Conservation (phyloP, 1,140 invertebrate species). For the Philaenus spumarius region DNA sequence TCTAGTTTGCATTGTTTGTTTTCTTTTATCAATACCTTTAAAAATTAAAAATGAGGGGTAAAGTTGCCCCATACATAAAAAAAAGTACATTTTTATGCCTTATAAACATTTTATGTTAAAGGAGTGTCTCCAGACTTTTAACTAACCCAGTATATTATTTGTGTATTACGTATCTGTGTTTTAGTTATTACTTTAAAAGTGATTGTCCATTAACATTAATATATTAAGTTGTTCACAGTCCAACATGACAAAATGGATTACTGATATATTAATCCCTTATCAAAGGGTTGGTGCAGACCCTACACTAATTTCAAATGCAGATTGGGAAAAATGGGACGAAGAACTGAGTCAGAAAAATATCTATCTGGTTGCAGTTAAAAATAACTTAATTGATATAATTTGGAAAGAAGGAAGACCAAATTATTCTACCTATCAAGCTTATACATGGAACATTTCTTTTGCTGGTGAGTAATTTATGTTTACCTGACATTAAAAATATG, state of each 20-base stretch:
- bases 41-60: too few species aligned
- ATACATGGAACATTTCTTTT: conserved; percentile 19
- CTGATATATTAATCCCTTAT: conserved; percentile 54
- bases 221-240: neutral
- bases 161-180: too few species aligned
- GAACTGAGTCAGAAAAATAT: conserved; percentile 44
- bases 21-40: too few species aligned
- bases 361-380: conserved; percentile 55
- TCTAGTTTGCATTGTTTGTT: too few species aligned
- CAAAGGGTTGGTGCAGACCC: conserved; percentile 77
- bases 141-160: too few species aligned
- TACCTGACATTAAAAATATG: neutral
- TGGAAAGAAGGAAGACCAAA: conserved; percentile 50
- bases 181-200: too few species aligned
- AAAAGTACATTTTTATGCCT: too few species aligned
- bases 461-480: conserved; percentile 27
- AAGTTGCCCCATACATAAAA: too few species aligned
- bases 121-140: too few species aligned
- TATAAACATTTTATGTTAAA: too few species aligned
- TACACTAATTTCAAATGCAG: conserved; percentile 54
- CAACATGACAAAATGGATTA: conserved; percentile 43
- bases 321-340: conserved; percentile 52
- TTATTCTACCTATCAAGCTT: conserved; percentile 23
- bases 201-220: too few species aligned
- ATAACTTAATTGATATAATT: conserved; percentile 75